Percentiles rank a stretch among this genome's conserved stretches.
phyloP scores from a whole-genome alignment of 2,888 invertebrate species.

The Mycalesis mineus region DNA sequence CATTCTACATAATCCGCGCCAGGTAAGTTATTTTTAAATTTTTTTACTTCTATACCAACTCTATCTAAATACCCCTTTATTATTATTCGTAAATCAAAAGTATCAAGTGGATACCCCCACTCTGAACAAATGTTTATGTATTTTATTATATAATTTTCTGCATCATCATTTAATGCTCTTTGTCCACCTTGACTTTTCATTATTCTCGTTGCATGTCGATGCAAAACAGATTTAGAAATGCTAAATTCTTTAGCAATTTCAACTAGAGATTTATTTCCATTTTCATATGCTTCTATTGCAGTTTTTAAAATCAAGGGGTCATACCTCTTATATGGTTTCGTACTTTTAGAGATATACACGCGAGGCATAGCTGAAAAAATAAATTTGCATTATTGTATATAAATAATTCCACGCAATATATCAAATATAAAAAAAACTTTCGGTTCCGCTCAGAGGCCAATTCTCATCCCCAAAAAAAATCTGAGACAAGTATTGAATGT shows the following conservation, averaged over 20 bases:
- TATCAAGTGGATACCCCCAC: constrained; percentile 33
- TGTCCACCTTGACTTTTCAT: constrained; percentile 26
- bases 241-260: background rate
- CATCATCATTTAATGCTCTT: constrained; percentile 25
- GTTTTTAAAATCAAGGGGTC: too few species aligned
- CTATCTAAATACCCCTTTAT: constrained; percentile 23
- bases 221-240: background rate
- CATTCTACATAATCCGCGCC: constrained; percentile 20
- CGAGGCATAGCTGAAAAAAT: too few species aligned
- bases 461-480: too few species aligned
- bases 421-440: too few species aligned
- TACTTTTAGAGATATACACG: too few species aligned
- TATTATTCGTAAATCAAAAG: constrained; percentile 20
- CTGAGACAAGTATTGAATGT: too few species aligned
- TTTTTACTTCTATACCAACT: constrained; percentile 8
- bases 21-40: constrained; percentile 27
- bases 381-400: too few species aligned
- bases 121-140: constrained; percentile 27
- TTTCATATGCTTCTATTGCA: too few species aligned
- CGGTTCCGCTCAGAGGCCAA: too few species aligned
- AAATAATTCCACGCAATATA: too few species aligned
- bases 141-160: constrained; percentile 27
- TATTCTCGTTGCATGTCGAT: background rate
- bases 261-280: too few species aligned
- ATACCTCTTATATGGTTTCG: too few species aligned